These are phyloP conservation scores for Strigamia transsilvanica DNA, from an alignment of 2,888 invertebrate species.

Conservation along the genomic window DNA sequence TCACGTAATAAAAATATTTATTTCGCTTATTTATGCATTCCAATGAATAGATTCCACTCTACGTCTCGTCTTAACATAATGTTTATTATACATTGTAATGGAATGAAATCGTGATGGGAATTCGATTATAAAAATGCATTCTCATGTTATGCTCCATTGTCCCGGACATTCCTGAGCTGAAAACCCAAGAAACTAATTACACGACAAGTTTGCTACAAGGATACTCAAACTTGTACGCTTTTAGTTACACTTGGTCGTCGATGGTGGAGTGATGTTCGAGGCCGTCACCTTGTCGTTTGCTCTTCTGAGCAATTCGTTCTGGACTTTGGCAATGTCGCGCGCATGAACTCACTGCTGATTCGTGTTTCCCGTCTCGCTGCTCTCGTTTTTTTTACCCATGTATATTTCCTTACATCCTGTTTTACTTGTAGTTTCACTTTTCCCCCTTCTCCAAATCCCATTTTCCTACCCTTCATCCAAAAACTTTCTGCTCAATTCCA, in stretches of 20 bases:
- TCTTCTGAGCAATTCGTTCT: constrained; percentile 35
- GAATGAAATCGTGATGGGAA: background rate
- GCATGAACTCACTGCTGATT: constrained; percentile 34
- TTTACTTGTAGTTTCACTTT: constrained; percentile 6
- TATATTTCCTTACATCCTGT: constrained; percentile 21
- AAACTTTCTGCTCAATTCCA: constrained; percentile 1
- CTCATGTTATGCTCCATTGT: constrained; percentile 2
- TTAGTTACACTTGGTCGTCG: constrained; percentile 24
- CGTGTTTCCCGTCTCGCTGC: constrained; percentile 31
- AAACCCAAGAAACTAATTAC: background rate
- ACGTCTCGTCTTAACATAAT: background rate
- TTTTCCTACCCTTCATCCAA: background rate
- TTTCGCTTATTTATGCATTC: background rate
- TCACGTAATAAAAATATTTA: background rate
- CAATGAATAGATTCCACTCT: background rate
- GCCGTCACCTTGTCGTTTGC: constrained; percentile 38
- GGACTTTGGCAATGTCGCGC: constrained; percentile 38
- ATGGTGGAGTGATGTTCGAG: constrained; percentile 3
- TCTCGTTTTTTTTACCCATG: constrained; percentile 2
- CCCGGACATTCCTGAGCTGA: background rate
- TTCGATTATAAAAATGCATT: constrained; percentile 12
- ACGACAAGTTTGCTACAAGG: background rate
- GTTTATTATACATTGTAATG: background rate
- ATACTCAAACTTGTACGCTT: constrained; percentile 12
- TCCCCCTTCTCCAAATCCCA: background rate